These are phyloP conservation scores for Drosophila gaucha DNA, from an alignment of 2,888 invertebrate species.

Conservation along the genomic window DNA sequence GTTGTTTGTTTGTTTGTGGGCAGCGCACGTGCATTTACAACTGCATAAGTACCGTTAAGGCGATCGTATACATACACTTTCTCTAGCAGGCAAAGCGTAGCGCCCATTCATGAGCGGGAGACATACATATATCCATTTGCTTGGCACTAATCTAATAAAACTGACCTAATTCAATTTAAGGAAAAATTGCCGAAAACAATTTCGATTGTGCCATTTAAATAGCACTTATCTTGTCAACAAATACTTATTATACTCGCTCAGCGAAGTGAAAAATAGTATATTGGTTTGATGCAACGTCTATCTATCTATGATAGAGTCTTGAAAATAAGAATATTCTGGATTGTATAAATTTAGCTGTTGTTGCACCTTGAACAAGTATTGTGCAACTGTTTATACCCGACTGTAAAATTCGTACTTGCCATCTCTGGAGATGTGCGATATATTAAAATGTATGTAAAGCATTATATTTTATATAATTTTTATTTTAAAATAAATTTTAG, in stretches of 20 bases:
- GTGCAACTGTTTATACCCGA: neutral
- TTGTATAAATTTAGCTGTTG: no score
- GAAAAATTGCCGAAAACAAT: slow-evolving; percentile 12
- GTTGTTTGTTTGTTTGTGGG: slow-evolving; percentile 11
- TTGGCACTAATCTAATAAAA: slow-evolving; percentile 49
- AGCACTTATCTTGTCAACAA: slow-evolving; percentile 1
- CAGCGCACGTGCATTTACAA: slow-evolving; percentile 42
- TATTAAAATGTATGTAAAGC: neutral
- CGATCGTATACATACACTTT: slow-evolving; percentile 28
- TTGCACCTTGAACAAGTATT: neutral
- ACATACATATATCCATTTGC: neutral
- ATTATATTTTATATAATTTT: no score
- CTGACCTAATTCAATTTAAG: slow-evolving; percentile 44
- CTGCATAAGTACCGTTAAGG: slow-evolving; percentile 27
- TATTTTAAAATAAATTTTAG: neutral
- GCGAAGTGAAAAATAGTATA: neutral
- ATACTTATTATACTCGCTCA: neutral
- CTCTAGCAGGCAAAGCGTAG: slow-evolving; percentile 29
- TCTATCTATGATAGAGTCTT: no score
- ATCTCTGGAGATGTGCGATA: slow-evolving; percentile 6
- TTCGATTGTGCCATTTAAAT: slow-evolving; percentile 7
- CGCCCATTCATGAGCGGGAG: slow-evolving; percentile 11
- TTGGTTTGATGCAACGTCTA: neutral
- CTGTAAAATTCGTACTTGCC: neutral
- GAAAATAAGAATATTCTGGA: no score